Base-by-base conservation (phyloP, 2,888 invertebrate genomes). In the Epistrophe eligans region DNA sequence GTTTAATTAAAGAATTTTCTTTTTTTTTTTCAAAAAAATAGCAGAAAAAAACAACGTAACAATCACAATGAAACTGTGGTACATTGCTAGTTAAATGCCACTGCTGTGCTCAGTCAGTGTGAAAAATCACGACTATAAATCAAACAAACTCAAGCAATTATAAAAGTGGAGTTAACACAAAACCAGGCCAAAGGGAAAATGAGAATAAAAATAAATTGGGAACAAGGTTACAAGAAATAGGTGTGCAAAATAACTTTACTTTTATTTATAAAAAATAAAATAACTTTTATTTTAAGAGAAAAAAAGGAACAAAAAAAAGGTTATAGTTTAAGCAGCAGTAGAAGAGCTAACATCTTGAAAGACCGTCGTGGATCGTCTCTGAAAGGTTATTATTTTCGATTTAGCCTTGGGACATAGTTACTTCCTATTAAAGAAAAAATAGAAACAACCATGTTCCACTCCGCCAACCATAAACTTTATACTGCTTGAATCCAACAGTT, bases 11-110 rank as follows among this genome's bases (percentile, higher is more conserved):
- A 66, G 28, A 60, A 52, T 15, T 15, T 15, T 24, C 24, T 1
- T 17, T 57, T 11, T 35, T 8, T 32, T 40, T n/a, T 43, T n/a
- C 24, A 24, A 24, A 24, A 24, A 13, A 11, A 19, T 50, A 10
- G 9, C 5, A 10, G 10, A 58, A 32, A 43, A n/a, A 43, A 19
- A 15, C 7, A 9, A 35, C 60, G 77, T 84, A 62, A 85, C 77
- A 79, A 77, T 81, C 28, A 77, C 70, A 74, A 87, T 0, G 15
- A 79, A 82, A 66, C 82, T 77, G 11, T 67, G 55, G 52, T 58
- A 76, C 79, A 76, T 76, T 70, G 38, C 28, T 35, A n/a, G 15
- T 28, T 52, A 1, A 45, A 15, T 55, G 45, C 15, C n/a, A 40
- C 10, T 38, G 38, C 40, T 70, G 40, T 73, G 73, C 32, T 57